Percentiles rank a stretch among this genome's conserved stretches.
Evolutionary conservation across 2,888 invertebrate species (phyloP).

Genomic region (Eristalinus sepulchralis): DNA sequence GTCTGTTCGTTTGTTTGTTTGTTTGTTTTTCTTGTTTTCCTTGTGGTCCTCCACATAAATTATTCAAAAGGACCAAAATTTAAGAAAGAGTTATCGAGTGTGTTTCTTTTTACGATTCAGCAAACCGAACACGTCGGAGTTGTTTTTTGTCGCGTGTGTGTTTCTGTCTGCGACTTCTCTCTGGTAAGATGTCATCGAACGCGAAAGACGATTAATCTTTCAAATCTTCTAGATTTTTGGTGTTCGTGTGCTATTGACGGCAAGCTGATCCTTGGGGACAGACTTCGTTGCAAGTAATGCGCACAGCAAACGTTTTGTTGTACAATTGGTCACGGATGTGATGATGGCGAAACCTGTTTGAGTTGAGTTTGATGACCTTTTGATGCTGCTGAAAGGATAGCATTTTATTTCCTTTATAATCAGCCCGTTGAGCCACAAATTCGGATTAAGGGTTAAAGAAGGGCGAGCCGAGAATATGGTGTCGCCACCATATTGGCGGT

Average conservation of each 20-base stretch:
- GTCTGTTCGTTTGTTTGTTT: neutral
- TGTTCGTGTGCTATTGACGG: neutral
- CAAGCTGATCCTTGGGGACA: neutral
- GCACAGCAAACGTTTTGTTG: too few relatives aligned
- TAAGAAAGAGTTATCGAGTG: neutral
- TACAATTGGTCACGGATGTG: too few relatives aligned
- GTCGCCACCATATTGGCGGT: too few relatives aligned
- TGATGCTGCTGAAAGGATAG: too few relatives aligned
- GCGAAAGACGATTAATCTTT: neutral
- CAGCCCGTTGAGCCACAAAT: too few relatives aligned
- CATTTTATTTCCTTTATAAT: too few relatives aligned
- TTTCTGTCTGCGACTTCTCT: neutral
- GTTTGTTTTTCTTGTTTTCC: neutral
- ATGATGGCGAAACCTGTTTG: too few relatives aligned
- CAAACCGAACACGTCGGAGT: neutral
- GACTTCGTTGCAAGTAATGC: neutral
- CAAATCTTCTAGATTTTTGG: neutral
- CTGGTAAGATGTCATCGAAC: neutral
- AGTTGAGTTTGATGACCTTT: too few relatives aligned
- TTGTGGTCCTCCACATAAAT: constrained; percentile 40
- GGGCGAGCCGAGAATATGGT: too few relatives aligned
- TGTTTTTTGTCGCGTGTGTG: neutral
- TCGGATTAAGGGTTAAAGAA: too few relatives aligned
- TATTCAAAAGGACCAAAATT: constrained; percentile 37
- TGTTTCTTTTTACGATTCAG: neutral